Percentiles rank a stretch among this genome's conserved stretches.
These are phyloP conservation scores for Lepus timidus DNA, from an alignment of 2,113 vertebrate species.

Conservation along the genomic window DNA sequence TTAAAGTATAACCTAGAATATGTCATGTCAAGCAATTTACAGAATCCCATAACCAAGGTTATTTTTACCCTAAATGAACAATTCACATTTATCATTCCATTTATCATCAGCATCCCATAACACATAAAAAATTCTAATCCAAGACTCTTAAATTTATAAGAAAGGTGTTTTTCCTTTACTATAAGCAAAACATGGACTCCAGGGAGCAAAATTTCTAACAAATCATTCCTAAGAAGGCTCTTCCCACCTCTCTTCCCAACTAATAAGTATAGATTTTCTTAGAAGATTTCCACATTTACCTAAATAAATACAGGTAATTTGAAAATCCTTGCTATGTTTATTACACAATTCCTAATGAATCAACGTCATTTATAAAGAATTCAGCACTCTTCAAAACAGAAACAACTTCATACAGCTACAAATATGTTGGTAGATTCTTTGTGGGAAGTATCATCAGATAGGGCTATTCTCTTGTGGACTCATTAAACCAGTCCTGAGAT, in stretches of 20 bases:
- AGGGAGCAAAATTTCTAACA: neutral
- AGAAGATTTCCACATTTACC: neutral
- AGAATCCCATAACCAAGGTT: neutral
- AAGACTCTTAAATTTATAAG: neutral
- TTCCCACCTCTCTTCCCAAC: neutral
- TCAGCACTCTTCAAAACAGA: neutral
- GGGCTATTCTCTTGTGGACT: neutral
- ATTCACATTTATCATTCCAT: neutral
- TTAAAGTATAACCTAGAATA: conserved; percentile 44
- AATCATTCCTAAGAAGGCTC: neutral
- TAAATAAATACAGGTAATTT: conserved; percentile 19
- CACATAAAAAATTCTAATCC: neutral
- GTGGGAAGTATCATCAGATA: neutral
- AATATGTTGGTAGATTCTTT: neutral
- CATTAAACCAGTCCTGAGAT: conserved; percentile 5
- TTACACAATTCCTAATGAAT: neutral
- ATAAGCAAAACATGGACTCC: neutral
- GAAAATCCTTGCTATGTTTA: neutral
- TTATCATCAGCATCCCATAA: neutral
- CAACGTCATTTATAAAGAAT: conserved; percentile 25
- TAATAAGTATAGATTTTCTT: neutral
- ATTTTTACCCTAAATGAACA: neutral
- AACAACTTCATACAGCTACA: neutral
- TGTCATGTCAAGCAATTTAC: conserved; percentile 27
- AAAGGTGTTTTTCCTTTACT: neutral